Base-by-base conservation (phyloP, 2,113 vertebrate species). In the Syngnathoides biaculeatus region DNA sequence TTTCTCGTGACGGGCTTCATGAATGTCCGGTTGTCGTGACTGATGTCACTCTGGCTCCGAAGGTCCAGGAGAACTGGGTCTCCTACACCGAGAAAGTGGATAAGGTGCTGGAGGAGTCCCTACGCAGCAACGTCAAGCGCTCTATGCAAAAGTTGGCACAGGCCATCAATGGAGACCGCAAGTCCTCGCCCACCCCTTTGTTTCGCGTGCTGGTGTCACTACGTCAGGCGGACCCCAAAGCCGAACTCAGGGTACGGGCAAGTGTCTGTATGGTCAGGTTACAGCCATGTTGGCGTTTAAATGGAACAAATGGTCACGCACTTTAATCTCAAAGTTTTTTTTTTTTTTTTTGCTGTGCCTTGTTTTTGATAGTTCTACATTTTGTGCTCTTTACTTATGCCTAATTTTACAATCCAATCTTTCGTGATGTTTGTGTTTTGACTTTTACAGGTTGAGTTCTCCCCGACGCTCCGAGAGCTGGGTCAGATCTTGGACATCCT, bases 31-130 rank as follows among this genome's bases (percentile, higher is more conserved):
- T n/a, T 19, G 8, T 4, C 5, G 7, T 69, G 26, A 24, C 10
- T 53, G 7, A 7, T 66, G 24, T 74, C 60, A 2, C 19, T 12
- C 2, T 74, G 3, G 0, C 66, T 35, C 70, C 60, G 19, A 77
- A 97, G 94, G 93, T 96, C 59, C 93, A 94, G 70, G 91, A 93
- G 67, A 87, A 93, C 69, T 96, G 94, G 94, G 63, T 77, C 70
- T 70, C 71, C 13, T 93, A 93, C 72, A 91, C 88, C 0, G 72
- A 93, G 45, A 92, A 91, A 42, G 83, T 94, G 72, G 93, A 97
- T 61, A 65, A 8, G 13, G 90, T 93, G 90, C 86, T 96, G 65
- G 93, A 96, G 70, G 89, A 94, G 1, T 92, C 94, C 27, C 79
- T 96, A 17, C 88, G 89, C 22, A 77, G 83, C 52, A 95, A 94